These are phyloP conservation scores for Malurus elegans DNA, from an alignment of 2,113 vertebrate species.

Conservation along the genomic window DNA sequence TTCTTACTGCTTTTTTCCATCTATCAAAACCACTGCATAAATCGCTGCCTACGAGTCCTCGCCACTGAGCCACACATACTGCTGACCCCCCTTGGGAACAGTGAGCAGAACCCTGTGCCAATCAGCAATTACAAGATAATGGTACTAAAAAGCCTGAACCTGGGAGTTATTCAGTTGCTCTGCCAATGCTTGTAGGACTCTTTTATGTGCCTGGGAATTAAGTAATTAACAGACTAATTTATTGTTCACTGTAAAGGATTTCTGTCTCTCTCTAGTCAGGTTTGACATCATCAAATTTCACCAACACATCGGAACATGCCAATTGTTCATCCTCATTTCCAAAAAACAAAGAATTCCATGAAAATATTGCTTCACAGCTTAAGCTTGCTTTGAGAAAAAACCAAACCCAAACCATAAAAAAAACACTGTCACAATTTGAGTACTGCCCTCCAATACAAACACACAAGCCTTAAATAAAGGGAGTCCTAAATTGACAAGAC, in stretches of 20 bases:
- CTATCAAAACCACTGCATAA: slow-evolving; percentile 13
- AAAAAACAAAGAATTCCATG: neutral
- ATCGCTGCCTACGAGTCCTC: neutral
- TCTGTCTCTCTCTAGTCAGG: neutral
- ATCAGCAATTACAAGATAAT: slow-evolving; percentile 55
- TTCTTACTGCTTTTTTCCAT: slow-evolving; percentile 23
- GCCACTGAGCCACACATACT: neutral
- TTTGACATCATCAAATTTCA: neutral
- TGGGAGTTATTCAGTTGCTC: slow-evolving; percentile 1
- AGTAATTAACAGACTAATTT: slow-evolving; percentile 44
- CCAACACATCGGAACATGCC: neutral
- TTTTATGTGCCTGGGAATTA: neutral
- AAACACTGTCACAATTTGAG: neutral
- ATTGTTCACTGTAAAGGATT: neutral
- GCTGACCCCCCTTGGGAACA: neutral
- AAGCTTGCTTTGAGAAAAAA: neutral
- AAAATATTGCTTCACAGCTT: neutral
- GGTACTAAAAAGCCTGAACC: slow-evolving; percentile 42
- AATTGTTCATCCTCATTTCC: neutral
- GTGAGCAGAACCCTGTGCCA: slow-evolving; percentile 18
- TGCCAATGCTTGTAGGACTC: slow-evolving; percentile 22
- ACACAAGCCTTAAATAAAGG: neutral
- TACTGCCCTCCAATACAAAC: neutral
- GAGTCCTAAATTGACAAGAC: neutral
- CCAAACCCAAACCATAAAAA: neutral